A percentile compares a stretch with the other conserved stretches of the same genome.
phyloP scores from a whole-genome alignment of 2,113 vertebrate genomes.

The Gymnocephalus cernua region DNA sequence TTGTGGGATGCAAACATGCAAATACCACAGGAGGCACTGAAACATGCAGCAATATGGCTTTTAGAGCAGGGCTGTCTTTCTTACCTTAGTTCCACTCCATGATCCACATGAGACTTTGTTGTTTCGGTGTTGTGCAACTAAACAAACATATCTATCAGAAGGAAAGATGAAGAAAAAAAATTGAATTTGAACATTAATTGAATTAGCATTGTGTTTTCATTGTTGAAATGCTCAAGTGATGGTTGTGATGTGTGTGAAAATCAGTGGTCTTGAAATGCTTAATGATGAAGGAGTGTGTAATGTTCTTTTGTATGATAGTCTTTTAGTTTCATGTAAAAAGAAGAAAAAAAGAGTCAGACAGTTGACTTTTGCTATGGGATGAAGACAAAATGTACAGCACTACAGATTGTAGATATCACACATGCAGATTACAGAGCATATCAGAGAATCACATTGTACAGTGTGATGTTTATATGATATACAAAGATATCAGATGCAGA shows the following conservation, averaged over 20 bases:
- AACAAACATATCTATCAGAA: constrained; percentile 50
- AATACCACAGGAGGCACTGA: constrained; percentile 36
- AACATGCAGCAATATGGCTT: constrained; percentile 52
- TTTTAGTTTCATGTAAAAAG: constrained; percentile 50
- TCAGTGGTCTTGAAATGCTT: constrained; percentile 53
- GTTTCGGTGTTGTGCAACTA: constrained; percentile 58
- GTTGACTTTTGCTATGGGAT: constrained; percentile 48
- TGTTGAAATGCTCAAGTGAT: constrained; percentile 42
- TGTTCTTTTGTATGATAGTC: constrained; percentile 47
- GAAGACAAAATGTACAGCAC: constrained; percentile 71
- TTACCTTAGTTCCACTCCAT: constrained; percentile 26
- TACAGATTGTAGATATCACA: constrained; percentile 77
- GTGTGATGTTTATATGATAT: constrained; percentile 68
- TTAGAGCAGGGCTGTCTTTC: constrained; percentile 42
- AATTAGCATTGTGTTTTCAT: constrained; percentile 30
- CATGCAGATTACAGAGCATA: constrained; percentile 66
- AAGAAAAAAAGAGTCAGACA: constrained; percentile 34
- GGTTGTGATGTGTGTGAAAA: constrained; percentile 44
- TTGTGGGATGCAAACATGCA: constrained; percentile 47
- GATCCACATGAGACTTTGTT: constrained; percentile 11
- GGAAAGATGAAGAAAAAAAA: neutral
- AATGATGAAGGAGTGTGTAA: constrained; percentile 48
- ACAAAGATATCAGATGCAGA: constrained; percentile 65
- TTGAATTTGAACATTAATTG: neutral
- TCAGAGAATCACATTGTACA: constrained; percentile 73